Conservation (phyloP, 92 coral and sea anemone genomes). For the Phenganax stokvisi region DNA sequence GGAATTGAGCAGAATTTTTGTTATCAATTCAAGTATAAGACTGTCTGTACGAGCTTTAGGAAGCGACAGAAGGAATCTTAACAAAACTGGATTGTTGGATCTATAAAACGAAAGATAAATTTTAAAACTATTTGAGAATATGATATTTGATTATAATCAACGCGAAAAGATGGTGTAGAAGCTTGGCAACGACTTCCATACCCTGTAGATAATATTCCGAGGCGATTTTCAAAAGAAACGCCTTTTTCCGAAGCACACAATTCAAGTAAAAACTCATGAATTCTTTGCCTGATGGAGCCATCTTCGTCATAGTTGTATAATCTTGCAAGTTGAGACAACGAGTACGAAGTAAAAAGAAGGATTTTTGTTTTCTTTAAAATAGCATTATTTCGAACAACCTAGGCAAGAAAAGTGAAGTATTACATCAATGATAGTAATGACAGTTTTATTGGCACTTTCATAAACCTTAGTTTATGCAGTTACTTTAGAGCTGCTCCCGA, state of each 20-base stretch:
- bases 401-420: neutral
- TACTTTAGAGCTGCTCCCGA: too few relatives aligned
- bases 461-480: too few relatives aligned
- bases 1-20: constrained; percentile 59
- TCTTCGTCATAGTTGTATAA: constrained; percentile 65
- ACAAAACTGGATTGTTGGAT: constrained; percentile 83
- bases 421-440: too few relatives aligned
- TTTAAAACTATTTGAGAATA: neutral
- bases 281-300: constrained; percentile 47
- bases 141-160: neutral
- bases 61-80: constrained; percentile 70
- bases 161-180: too few relatives aligned
- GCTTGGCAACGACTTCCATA: neutral
- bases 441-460: too few relatives aligned
- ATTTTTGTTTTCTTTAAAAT: constrained; percentile 83
- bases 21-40: constrained; percentile 51
- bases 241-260: constrained; percentile 83
- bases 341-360: constrained; percentile 63
- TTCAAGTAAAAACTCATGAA: constrained; percentile 57
- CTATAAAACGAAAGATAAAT: constrained; percentile 37
- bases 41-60: constrained; percentile 54
- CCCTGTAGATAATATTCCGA: constrained; percentile 36
- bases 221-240: constrained; percentile 70
- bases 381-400: constrained; percentile 68
- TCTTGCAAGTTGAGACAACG: constrained; percentile 59